Conservation (phyloP, 2,888 invertebrate genomes). For the Nycteola revayana region DNA sequence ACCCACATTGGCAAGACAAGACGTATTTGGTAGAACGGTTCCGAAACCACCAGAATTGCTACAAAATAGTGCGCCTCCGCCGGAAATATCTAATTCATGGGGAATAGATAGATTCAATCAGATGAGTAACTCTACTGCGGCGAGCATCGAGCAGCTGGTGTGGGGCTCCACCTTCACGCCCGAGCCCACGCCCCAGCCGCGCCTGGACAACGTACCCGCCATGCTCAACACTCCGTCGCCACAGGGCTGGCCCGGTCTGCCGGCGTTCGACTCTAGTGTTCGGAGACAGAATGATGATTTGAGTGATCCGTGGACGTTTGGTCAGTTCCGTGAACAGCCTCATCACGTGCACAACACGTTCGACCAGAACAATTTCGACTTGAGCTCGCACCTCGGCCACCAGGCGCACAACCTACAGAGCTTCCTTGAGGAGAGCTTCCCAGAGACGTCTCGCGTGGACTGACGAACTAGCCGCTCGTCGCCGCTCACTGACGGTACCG, state of each 20-base stretch:
- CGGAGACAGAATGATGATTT: constrained; percentile 49
- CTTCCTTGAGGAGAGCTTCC: constrained; percentile 64
- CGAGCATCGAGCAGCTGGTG: constrained; percentile 60
- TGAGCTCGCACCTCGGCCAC: constrained; percentile 54
- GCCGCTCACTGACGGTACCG: not conserved
- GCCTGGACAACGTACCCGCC: constrained; percentile 47
- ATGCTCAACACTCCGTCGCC: constrained; percentile 62
- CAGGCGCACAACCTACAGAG: constrained; percentile 52
- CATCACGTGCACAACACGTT: constrained; percentile 63
- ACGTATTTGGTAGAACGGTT: constrained; percentile 52
- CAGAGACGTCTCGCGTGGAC: constrained; percentile 69
- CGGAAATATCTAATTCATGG: constrained; percentile 58
- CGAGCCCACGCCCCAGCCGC: constrained; percentile 41
- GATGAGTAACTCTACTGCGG: constrained; percentile 38
- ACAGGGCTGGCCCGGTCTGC: constrained; percentile 57
- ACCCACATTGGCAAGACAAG: constrained; percentile 41
- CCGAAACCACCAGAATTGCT: constrained; percentile 55
- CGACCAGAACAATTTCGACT: constrained; percentile 66
- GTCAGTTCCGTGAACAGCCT: constrained; percentile 70
- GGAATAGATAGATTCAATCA: constrained; percentile 57
- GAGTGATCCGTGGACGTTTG: constrained; percentile 66
- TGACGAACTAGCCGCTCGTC: constrained; percentile 46
- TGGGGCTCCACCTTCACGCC: constrained; percentile 55
- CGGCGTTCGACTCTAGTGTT: constrained; percentile 54
- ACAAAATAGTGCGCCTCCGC: constrained; percentile 43